Conservation (phyloP, 2,113 vertebrate species). For the Cebus imitator region DNA sequence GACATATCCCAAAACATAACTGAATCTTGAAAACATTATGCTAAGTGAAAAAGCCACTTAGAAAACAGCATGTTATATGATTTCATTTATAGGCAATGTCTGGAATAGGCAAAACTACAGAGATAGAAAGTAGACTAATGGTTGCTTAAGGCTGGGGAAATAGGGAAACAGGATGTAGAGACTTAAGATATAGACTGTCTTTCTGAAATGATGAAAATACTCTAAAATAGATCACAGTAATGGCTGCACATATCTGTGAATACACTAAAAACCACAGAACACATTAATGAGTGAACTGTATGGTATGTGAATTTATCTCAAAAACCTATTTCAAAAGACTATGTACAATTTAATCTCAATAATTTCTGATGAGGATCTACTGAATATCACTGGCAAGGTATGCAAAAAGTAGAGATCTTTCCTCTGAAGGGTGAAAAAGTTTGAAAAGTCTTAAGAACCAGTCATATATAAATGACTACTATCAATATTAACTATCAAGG, state of each 20-base stretch:
- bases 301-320: background rate
- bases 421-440: background rate
- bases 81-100: background rate
- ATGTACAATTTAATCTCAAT: background rate
- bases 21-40: background rate
- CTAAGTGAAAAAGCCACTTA: background rate
- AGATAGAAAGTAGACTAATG: background rate
- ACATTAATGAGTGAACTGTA: background rate
- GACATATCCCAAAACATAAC: background rate
- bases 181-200: background rate
- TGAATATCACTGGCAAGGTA: background rate
- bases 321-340: background rate
- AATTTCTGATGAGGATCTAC: background rate
- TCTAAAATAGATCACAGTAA: background rate
- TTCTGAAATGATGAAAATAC: background rate
- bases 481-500: conserved; percentile 8
- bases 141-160: background rate
- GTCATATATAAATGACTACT: background rate
- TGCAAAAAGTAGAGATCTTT: background rate
- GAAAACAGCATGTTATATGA: background rate
- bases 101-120: background rate
- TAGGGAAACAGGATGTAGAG: background rate
- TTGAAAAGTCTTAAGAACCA: background rate
- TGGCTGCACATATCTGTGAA: background rate
- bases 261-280: background rate